Base-by-base conservation (phyloP, 2,797 vertebrate species). In the Malurus leucopterus region DNA sequence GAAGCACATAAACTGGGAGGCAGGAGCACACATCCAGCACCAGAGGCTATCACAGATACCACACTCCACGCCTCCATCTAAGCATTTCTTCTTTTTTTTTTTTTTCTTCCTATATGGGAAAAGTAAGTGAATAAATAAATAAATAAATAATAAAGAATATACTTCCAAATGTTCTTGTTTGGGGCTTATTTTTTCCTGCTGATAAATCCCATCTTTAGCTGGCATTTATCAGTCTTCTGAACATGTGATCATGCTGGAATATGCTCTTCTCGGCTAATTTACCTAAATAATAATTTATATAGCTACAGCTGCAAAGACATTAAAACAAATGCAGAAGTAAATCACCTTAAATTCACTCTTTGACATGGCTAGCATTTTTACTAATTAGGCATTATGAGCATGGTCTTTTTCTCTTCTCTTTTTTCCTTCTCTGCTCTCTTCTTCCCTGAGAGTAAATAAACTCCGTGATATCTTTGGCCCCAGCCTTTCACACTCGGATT, bases 21-120 rank as follows among this genome's bases (percentile, higher is more conserved):
- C 4, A 53, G 44, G 36, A 49, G 13, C 13, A 11, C 51, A 38
- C 13, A 16, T 6, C 6, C 0, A 0, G 16, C 38, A 26, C 11
- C 30, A 22, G 44, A 14, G 9, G 4, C 13, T 30, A 5, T 38
- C 40, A 46, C 12, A 63, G 15, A 30, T 21, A 18, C 34, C 38
- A 13, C 34, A 34, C 5, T 38, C 41, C 14, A 14, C 8, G 19
- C 20, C 16, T 49, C 3, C 1, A 50, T 32, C 44, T 40, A 75
- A 34, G 3, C 4, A 32, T 46, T 73, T n/a, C 2, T 53, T 51
- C 2, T 8, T 34, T 7, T 3, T 21, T 29, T 19, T 40, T 40
- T 47, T 30, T 38, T 30, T n/a, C n/a, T 19, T 27, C 2, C 10
- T 49, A 3, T 5, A 13, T 22, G 9, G 20, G 29, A 77, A 13